phyloP scores from a whole-genome alignment of 1,140 invertebrate genomes.

The Papilio glaucus region DNA sequence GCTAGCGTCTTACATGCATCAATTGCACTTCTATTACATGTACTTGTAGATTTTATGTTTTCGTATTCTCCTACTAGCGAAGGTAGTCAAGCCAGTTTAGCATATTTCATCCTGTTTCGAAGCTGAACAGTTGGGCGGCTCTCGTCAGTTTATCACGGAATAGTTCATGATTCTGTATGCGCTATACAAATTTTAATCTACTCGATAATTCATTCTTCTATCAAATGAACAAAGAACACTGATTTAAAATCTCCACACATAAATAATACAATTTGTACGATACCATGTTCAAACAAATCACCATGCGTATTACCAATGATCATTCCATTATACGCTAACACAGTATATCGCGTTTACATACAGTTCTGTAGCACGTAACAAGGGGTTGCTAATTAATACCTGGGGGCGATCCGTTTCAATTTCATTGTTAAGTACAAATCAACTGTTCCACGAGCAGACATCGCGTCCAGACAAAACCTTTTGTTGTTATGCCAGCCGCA shows the following conservation, averaged over 20 bases:
- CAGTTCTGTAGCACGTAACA: neutral
- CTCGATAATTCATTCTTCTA: too few relatives aligned
- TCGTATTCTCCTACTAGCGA: too few relatives aligned
- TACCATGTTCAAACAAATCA: neutral
- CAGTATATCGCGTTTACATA: neutral
- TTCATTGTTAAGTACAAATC: neutral
- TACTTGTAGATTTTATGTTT: too few relatives aligned
- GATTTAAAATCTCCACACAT: neutral
- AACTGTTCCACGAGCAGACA: neutral
- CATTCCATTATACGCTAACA: neutral
- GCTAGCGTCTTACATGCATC: too few relatives aligned
- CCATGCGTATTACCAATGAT: neutral
- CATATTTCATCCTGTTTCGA: too few relatives aligned
- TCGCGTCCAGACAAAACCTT: neutral
- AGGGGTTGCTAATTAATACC: constrained; percentile 7
- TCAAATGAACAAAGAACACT: neutral
- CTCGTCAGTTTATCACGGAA: too few relatives aligned
- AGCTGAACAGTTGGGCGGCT: too few relatives aligned
- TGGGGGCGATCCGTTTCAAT: neutral
- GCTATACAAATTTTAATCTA: too few relatives aligned
- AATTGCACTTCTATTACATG: too few relatives aligned
- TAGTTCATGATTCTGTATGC: too few relatives aligned
- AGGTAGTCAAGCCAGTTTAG: too few relatives aligned
- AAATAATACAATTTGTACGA: neutral
- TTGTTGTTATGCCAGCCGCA: constrained; percentile 9